Evolutionary conservation across 1,140 invertebrate species (phyloP).

Genomic region (Sminthurinus signatus): DNA sequence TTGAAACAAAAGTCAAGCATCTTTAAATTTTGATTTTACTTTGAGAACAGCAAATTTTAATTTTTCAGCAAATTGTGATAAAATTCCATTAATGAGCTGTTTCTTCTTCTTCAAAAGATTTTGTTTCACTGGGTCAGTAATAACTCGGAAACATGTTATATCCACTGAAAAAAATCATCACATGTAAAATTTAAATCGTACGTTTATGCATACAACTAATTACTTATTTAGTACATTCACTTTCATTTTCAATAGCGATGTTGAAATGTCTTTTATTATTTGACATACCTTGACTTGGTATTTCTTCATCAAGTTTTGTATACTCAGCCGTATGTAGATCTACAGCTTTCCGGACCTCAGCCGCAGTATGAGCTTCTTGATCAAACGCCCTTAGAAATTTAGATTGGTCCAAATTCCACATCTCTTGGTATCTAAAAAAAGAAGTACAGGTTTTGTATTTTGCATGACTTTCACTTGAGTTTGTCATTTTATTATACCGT

Average conservation of each 20-base stretch:
- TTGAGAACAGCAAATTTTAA: conserved; percentile 10
- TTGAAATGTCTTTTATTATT: too few species aligned
- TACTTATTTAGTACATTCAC: too few species aligned
- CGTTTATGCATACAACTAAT: too few species aligned
- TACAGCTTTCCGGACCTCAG: conserved; percentile 14
- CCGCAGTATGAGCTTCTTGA: conserved; percentile 10
- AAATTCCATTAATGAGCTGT: conserved; percentile 9
- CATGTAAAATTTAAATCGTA: too few species aligned
- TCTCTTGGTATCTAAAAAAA: too few species aligned
- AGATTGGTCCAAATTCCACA: conserved; percentile 11
- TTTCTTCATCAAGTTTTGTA: conserved; percentile 21
- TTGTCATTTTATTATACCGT: too few species aligned
- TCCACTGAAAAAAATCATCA: too few species aligned
- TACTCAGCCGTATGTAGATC: conserved; percentile 14
- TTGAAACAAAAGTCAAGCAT: background rate
- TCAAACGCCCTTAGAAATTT: conserved; percentile 16
- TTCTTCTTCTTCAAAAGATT: conserved; percentile 24
- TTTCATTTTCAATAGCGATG: too few species aligned
- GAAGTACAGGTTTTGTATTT: too few species aligned
- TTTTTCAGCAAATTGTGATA: conserved; percentile 26
- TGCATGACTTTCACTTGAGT: too few species aligned
- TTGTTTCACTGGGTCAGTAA: conserved; percentile 11
- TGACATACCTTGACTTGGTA: conserved; percentile 16
- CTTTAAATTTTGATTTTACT: conserved; percentile 1
- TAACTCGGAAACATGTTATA: conserved; percentile 25